phyloP scores from a whole-genome alignment of 2,113 vertebrate species.

The Egretta garzetta region DNA sequence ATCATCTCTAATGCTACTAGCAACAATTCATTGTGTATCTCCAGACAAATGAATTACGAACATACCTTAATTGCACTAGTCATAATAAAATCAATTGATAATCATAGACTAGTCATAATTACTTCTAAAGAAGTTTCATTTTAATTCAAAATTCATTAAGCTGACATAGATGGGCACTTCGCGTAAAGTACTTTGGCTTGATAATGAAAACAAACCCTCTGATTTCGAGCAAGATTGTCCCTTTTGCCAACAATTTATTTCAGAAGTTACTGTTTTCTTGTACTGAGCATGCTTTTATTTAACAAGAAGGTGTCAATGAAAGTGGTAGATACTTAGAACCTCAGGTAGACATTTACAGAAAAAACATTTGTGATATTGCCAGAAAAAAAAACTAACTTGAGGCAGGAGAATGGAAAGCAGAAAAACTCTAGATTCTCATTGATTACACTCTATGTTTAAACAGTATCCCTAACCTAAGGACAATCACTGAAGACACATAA shows the following conservation, averaged over 20 bases:
- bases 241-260: not conserved
- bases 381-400: not conserved
- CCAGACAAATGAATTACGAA: constrained; percentile 63
- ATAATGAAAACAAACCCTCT: constrained; percentile 12
- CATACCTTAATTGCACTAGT: constrained; percentile 13
- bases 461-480: not conserved
- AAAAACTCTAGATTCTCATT: not conserved
- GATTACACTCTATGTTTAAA: not conserved
- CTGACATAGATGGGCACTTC: constrained; percentile 2
- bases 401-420: not conserved
- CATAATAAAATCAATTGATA: constrained; percentile 67
- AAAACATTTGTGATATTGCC: not conserved
- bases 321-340: not conserved
- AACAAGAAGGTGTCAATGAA: not conserved
- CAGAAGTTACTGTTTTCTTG: not conserved
- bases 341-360: not conserved
- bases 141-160: constrained; percentile 62
- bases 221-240: not conserved
- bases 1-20: not conserved
- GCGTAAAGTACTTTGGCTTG: constrained; percentile 5
- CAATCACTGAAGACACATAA: not conserved
- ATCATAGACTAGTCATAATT: constrained; percentile 57
- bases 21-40: not conserved
- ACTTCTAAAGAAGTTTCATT: constrained; percentile 18
- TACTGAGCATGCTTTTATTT: not conserved